Evolutionary conservation across 2,888 invertebrate species (phyloP).

Genomic region (Caenorhabditis sp.): DNA sequence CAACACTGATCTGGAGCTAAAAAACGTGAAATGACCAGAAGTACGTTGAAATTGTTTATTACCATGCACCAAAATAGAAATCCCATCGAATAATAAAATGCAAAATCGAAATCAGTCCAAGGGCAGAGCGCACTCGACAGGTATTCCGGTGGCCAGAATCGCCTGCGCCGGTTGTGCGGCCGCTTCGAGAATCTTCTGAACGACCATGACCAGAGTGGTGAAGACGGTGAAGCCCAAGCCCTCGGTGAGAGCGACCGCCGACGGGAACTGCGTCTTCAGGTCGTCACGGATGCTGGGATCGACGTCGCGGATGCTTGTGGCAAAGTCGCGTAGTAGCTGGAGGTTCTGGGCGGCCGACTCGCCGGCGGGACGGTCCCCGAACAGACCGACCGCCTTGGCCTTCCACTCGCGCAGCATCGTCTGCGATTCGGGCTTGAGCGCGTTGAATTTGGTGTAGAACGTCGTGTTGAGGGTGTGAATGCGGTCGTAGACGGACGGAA

Average conservation of each 20-base stretch:
- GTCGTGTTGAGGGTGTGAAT: constrained; percentile 56
- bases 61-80: too few species aligned
- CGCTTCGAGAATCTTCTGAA: constrained; percentile 60
- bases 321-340: constrained; percentile 59
- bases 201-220: constrained; percentile 59
- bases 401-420: constrained; percentile 57
- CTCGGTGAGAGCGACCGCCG: constrained; percentile 61
- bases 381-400: constrained; percentile 53
- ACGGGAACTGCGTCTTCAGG: constrained; percentile 59
- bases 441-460: constrained; percentile 61
- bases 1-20: too few species aligned
- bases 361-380: constrained; percentile 49
- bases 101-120: too few species aligned
- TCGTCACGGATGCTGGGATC: constrained; percentile 55
- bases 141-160: background rate
- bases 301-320: constrained; percentile 50
- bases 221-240: constrained; percentile 65
- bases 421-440: constrained; percentile 62
- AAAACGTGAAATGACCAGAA: too few species aligned
- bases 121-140: constrained; percentile 26
- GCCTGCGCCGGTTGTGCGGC: constrained; percentile 27
- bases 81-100: too few species aligned
- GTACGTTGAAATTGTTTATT: too few species aligned
- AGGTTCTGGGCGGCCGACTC: constrained; percentile 59
- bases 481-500: constrained; percentile 60